Evolutionary conservation across 1,140 invertebrate genomes (phyloP).

Genomic region (Diorhabda elongata): DNA sequence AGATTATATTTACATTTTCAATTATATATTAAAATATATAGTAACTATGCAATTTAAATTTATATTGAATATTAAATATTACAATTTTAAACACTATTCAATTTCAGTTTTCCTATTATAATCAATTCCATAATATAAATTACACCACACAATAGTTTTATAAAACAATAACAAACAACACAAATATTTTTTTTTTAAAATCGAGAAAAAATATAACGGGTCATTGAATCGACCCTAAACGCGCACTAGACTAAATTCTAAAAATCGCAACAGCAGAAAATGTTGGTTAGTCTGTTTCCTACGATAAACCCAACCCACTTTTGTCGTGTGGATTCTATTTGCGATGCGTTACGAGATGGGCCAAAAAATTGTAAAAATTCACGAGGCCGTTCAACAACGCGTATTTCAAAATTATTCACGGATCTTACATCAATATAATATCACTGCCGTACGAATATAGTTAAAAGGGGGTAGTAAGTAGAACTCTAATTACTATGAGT

Average conservation of each 20-base stretch:
- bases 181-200: too few species aligned
- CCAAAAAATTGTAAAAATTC: background rate
- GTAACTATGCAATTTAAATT: background rate
- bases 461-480: too few species aligned
- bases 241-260: background rate
- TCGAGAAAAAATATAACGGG: background rate
- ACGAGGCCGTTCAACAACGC: background rate
- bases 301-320: background rate
- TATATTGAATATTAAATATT: background rate
- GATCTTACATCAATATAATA: too few species aligned
- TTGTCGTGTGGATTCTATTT: slow-evolving; percentile 1
- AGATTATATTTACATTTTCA: too few species aligned
- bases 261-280: background rate
- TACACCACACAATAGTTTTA: too few species aligned
- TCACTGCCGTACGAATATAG: too few species aligned
- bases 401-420: background rate
- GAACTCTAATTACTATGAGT: too few species aligned
- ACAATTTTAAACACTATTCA: background rate
- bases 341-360: background rate
- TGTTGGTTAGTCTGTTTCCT: background rate
- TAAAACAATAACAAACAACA: too few species aligned
- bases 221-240: background rate
- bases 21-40: too few species aligned
- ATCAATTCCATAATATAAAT: too few species aligned
- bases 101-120: background rate